Evolutionary conservation across 2,888 invertebrate species (phyloP).

Genomic region (Acrobasis consociella): DNA sequence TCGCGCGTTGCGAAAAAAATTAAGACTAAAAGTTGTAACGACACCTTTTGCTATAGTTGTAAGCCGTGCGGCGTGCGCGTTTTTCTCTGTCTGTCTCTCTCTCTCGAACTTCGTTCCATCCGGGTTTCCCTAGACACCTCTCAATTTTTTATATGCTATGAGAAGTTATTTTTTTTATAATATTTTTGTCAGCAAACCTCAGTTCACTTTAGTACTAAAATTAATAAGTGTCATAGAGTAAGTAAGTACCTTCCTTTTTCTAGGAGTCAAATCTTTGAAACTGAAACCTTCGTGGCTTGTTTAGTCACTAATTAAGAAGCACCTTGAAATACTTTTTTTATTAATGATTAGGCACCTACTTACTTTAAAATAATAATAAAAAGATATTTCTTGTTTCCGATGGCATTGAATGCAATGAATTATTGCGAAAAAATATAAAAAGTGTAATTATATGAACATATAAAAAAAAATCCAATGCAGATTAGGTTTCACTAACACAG

Average conservation of each 20-base stretch:
- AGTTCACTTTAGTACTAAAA: too few species aligned
- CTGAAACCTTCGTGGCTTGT: slow-evolving; percentile 41
- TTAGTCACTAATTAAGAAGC: slow-evolving; percentile 32
- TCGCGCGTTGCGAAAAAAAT: too few species aligned
- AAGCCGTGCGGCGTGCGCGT: too few species aligned
- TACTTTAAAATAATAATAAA: neutral
- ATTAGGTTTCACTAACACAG: neutral
- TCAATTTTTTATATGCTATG: too few species aligned
- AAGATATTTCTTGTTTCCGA: neutral
- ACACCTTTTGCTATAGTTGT: too few species aligned
- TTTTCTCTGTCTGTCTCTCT: too few species aligned
- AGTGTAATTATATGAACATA: neutral
- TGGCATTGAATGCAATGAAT: neutral
- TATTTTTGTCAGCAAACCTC: too few species aligned
- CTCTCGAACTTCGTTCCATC: too few species aligned
- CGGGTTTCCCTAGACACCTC: too few species aligned
- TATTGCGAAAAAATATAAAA: neutral
- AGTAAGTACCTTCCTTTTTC: too few species aligned
- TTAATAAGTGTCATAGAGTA: too few species aligned
- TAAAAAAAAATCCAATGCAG: neutral
- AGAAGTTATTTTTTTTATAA: neutral
- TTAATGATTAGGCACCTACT: neutral
- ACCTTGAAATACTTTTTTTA: slow-evolving; percentile 39
- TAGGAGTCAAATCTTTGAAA: neutral
- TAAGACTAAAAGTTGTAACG: too few species aligned